phyloP scores from a whole-genome alignment of 2,113 vertebrate species.

The Plecturocebus donacophilus region DNA sequence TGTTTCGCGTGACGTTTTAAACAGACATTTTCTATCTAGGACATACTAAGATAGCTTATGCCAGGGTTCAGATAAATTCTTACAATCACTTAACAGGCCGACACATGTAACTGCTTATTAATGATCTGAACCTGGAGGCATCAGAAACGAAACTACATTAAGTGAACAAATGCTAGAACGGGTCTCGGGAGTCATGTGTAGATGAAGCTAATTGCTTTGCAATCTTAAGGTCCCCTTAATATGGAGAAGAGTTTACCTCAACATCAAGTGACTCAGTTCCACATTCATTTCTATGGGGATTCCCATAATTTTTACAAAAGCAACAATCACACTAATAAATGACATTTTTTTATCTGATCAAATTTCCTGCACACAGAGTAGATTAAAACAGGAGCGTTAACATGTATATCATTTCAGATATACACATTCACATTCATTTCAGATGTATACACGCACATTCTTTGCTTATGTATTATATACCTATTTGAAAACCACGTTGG shows the following conservation, averaged over 20 bases:
- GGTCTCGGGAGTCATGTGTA: background rate
- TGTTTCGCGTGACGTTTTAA: constrained; percentile 56
- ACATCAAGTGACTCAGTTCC: background rate
- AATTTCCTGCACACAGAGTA: background rate
- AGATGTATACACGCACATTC: background rate
- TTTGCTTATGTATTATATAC: background rate
- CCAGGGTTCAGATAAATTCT: constrained; percentile 61
- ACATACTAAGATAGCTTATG: constrained; percentile 37
- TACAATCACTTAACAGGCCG: constrained; percentile 53
- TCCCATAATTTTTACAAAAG: constrained; percentile 22
- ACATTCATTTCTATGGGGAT: background rate
- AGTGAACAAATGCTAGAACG: background rate
- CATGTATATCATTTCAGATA: background rate
- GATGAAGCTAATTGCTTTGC: background rate
- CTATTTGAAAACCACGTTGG: background rate
- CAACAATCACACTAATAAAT: constrained; percentile 20
- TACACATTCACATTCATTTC: background rate
- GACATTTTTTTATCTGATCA: constrained; percentile 27
- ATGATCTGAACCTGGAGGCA: constrained; percentile 46
- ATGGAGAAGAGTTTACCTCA: constrained; percentile 37
- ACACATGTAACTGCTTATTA: constrained; percentile 61
- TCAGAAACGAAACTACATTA: constrained; percentile 36
- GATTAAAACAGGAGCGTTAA: background rate
- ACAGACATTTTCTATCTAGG: constrained; percentile 40
- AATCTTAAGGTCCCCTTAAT: constrained; percentile 11